A percentile compares a stretch with the other conserved stretches of the same genome.
These are phyloP conservation scores for Melinopterus prodromus DNA, from an alignment of 2,888 invertebrate genomes.

Conservation along the genomic window DNA sequence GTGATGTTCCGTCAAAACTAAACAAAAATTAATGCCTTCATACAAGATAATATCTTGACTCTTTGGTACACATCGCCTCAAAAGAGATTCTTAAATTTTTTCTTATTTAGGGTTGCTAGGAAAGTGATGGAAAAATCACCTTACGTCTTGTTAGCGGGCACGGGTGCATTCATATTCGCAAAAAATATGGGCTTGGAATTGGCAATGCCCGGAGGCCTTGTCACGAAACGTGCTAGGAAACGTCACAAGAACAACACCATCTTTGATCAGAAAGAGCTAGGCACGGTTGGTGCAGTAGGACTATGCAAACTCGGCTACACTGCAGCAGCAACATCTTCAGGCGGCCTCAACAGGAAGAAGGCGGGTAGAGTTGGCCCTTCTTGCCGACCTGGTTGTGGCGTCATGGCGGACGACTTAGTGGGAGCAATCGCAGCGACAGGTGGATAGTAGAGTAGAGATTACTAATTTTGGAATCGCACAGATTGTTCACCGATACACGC, in stretches of 20 bases:
- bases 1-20: no score
- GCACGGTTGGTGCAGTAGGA: constrained; percentile 88
- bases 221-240: constrained; percentile 69
- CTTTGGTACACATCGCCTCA: no score
- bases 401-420: constrained; percentile 75
- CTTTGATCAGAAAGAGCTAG: constrained; percentile 63
- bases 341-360: constrained; percentile 83
- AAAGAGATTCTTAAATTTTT: no score
- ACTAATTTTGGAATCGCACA: no score
- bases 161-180: constrained; percentile 77
- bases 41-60: no score
- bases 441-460: constrained; percentile 60
- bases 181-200: constrained; percentile 68
- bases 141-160: constrained; percentile 77
- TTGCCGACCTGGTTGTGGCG: constrained; percentile 76
- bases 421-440: constrained; percentile 82
- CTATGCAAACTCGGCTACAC: constrained; percentile 75
- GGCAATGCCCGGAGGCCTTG: constrained; percentile 70
- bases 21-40: no score
- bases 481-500: no score
- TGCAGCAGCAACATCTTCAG: constrained; percentile 85
- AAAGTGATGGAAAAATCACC: constrained; percentile 78
- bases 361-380: constrained; percentile 83
- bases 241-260: constrained; percentile 63
- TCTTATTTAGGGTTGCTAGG: constrained; percentile 65